These are phyloP conservation scores for Chamaea fasciata DNA, from an alignment of 2,113 vertebrate genomes.

Conservation along the genomic window DNA sequence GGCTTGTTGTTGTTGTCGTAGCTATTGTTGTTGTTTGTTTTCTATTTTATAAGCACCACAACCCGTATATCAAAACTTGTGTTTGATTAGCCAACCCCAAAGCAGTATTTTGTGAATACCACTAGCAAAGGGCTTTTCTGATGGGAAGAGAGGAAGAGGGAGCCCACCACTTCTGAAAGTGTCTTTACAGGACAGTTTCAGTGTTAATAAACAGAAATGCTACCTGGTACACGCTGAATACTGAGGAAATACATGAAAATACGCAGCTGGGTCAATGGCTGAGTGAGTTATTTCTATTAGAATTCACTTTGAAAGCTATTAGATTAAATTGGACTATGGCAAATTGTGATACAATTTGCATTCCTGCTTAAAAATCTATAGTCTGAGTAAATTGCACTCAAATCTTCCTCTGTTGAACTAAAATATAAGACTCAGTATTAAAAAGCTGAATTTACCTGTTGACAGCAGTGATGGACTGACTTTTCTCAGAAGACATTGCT, in stretches of 20 bases:
- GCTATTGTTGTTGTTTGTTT: neutral
- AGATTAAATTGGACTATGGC: neutral
- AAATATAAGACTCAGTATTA: neutral
- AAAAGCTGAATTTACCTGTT: conserved; percentile 1
- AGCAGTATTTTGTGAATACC: neutral
- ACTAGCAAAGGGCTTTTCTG: neutral
- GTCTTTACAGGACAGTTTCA: neutral
- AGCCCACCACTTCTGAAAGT: neutral
- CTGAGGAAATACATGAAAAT: neutral
- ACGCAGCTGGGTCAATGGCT: neutral
- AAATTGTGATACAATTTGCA: neutral
- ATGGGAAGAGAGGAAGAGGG: neutral
- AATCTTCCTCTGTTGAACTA: neutral
- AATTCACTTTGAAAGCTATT: neutral
- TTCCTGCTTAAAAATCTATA: neutral
- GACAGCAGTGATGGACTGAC: neutral
- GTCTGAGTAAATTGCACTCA: neutral
- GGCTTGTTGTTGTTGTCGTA: too few relatives aligned
- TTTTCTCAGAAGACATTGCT: neutral
- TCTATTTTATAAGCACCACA: neutral
- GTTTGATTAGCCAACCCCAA: neutral
- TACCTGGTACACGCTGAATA: neutral
- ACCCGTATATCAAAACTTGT: neutral
- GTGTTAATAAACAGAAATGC: neutral
- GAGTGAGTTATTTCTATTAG: neutral